phyloP scores from a whole-genome alignment of 2,888 invertebrate species.

The Drosophila greeni region DNA sequence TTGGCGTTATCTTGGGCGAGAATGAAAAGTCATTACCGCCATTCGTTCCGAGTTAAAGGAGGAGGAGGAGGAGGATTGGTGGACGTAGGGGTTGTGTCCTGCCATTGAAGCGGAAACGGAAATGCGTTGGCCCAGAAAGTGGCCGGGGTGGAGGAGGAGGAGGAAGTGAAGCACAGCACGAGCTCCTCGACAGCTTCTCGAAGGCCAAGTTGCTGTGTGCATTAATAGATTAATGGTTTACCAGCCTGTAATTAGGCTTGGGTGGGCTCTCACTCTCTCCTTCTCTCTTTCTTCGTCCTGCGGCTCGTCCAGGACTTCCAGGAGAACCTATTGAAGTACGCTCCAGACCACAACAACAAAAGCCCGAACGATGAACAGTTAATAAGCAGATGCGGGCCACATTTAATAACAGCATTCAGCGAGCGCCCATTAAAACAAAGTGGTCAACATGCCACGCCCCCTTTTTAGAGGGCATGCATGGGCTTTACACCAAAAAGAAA shows the following conservation, averaged over 20 bases:
- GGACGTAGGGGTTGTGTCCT: slow-evolving; percentile 32
- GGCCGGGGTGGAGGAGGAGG: slow-evolving; percentile 2
- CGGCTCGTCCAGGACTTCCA: not conserved
- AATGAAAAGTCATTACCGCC: slow-evolving; percentile 76
- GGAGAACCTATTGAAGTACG: slow-evolving; percentile 22
- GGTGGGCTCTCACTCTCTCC: not conserved
- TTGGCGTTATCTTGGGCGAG: slow-evolving; percentile 69
- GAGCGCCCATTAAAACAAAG: slow-evolving; percentile 67
- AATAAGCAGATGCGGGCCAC: slow-evolving; percentile 69
- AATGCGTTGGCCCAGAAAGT: slow-evolving; percentile 57
- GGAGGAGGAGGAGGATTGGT: not conserved
- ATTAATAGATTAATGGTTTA: slow-evolving; percentile 68
- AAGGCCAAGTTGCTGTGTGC: slow-evolving; percentile 45
- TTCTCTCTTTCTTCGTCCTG: too few relatives aligned
- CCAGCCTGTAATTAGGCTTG: slow-evolving; percentile 40
- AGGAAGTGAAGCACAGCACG: slow-evolving; percentile 11
- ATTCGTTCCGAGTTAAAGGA: slow-evolving; percentile 64
- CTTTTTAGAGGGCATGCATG: not conserved
- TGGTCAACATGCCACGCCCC: slow-evolving; percentile 62
- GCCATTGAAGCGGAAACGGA: slow-evolving; percentile 72
- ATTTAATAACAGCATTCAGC: slow-evolving; percentile 65
- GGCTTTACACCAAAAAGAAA: not conserved
- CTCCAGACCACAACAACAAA: slow-evolving; percentile 9
- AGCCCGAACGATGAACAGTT: slow-evolving; percentile 37
- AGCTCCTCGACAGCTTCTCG: slow-evolving; percentile 24